These are phyloP conservation scores for Acanthiza pusilla DNA, from an alignment of 2,797 vertebrate genomes.

Conservation along the genomic window DNA sequence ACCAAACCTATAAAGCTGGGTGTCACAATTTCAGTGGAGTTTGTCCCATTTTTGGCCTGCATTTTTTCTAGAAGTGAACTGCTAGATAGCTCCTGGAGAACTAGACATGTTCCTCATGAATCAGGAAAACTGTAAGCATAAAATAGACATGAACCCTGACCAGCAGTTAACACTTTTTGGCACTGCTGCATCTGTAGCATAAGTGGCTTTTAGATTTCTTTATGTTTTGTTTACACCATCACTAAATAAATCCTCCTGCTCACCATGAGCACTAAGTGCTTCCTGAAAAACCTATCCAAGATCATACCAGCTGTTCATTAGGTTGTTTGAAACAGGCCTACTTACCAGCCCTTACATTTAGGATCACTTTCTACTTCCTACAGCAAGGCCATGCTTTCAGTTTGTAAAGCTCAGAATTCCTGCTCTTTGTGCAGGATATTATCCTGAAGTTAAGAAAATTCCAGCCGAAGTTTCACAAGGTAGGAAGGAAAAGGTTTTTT, in stretches of 20 bases:
- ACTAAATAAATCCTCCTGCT: neutral
- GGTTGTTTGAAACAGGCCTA: neutral
- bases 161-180: neutral
- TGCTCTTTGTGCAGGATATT: neutral
- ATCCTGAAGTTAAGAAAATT: neutral
- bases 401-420: neutral
- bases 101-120: neutral
- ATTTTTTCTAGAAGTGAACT: neutral
- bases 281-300: neutral
- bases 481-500: neutral
- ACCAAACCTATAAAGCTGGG: neutral
- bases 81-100: neutral
- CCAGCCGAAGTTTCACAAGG: neutral
- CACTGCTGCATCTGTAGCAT: rapidly evolving
- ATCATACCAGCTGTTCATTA: neutral
- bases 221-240: neutral
- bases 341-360: neutral
- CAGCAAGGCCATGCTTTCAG: neutral
- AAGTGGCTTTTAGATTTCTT: neutral
- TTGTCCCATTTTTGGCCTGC: neutral
- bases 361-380: neutral
- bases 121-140: neutral
- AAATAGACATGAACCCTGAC: neutral
- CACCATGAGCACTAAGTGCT: neutral
- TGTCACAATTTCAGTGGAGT: neutral